phyloP scores from a whole-genome alignment of 2,797 vertebrate species.

The Hydrocynus forskahlii region DNA sequence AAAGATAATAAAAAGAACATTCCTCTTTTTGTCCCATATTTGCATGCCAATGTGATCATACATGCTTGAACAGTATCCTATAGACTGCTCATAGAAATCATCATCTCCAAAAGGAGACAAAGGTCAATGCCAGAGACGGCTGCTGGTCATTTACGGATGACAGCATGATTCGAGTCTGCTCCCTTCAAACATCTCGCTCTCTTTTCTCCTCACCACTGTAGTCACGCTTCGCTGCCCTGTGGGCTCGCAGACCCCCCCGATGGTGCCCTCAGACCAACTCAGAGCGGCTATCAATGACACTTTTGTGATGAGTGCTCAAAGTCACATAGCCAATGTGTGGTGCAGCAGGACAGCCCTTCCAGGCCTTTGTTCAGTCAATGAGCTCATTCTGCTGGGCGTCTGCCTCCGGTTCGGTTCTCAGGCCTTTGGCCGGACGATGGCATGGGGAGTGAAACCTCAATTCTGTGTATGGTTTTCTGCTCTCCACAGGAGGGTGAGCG shows the following conservation, averaged over 20 bases:
- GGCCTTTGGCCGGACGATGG: conserved; percentile 42
- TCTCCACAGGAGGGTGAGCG: conserved; percentile 19
- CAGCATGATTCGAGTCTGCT: conserved; percentile 33
- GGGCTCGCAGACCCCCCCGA: conserved; percentile 31
- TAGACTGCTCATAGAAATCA: conserved; percentile 7
- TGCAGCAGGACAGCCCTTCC: conserved; percentile 41
- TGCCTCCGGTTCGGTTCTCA: conserved; percentile 48
- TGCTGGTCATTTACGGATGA: conserved; percentile 22
- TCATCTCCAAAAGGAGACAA: conserved; percentile 5
- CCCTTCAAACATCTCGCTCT: conserved; percentile 32
- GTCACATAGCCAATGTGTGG: conserved; percentile 48
- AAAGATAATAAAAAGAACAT: background rate
- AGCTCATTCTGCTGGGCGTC: conserved; percentile 49
- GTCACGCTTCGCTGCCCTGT: conserved; percentile 44
- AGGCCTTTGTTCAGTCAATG: conserved; percentile 54
- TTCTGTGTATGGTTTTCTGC: conserved; percentile 35
- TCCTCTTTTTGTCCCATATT: background rate
- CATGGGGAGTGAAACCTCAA: conserved; percentile 17
- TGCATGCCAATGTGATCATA: background rate
- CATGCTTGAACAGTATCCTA: background rate
- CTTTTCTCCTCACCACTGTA: conserved; percentile 26
- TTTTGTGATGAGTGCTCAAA: conserved; percentile 58
- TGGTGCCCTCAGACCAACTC: conserved; percentile 42
- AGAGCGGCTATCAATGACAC: conserved; percentile 55
- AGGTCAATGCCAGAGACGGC: conserved; percentile 8